Evolutionary conservation across 1,140 invertebrate species (phyloP).

Genomic region (Drosophila sturtevanti): DNA sequence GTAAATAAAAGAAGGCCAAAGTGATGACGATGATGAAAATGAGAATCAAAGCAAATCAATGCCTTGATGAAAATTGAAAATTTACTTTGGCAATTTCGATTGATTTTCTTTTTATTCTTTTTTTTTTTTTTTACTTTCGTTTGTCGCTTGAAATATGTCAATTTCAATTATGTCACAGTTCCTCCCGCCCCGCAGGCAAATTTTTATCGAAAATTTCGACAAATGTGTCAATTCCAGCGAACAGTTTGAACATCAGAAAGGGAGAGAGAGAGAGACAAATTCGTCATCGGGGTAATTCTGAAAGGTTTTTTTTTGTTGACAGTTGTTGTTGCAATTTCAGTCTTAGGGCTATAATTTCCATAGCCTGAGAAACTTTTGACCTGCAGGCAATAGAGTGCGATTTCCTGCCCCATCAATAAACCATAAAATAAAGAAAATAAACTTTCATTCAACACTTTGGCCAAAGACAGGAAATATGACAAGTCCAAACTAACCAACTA

Average conservation of each 20-base stretch:
- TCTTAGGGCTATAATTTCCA: constrained; percentile 29
- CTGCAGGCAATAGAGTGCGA: constrained; percentile 15
- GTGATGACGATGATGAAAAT: constrained; percentile 60
- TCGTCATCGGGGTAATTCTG: constrained; percentile 57
- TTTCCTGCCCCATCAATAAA: constrained; percentile 53
- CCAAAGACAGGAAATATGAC: constrained; percentile 62
- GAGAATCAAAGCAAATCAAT: constrained; percentile 77
- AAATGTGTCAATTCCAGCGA: constrained; percentile 64
- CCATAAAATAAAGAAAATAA: constrained; percentile 42
- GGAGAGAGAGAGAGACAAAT: no score
- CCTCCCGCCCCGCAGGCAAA: constrained; percentile 52
- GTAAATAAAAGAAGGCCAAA: constrained; percentile 63
- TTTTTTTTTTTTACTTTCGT: neutral
- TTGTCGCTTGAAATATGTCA: constrained; percentile 70
- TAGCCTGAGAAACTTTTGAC: constrained; percentile 3
- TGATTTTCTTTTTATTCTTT: constrained; percentile 15
- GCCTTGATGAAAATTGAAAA: constrained; percentile 75
- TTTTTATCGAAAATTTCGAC: constrained; percentile 53
- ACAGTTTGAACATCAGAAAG: no score
- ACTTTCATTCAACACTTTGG: constrained; percentile 53
- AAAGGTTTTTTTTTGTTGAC: constrained; percentile 59
- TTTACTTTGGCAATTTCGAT: constrained; percentile 71
- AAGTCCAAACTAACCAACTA: constrained; percentile 28
- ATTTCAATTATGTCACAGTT: constrained; percentile 65
- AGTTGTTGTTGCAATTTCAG: constrained; percentile 50